A percentile compares a stretch with the other conserved stretches of the same genome.
Evolutionary conservation across 2,113 vertebrate species (phyloP).

Genomic region (Irena cyanogastra): DNA sequence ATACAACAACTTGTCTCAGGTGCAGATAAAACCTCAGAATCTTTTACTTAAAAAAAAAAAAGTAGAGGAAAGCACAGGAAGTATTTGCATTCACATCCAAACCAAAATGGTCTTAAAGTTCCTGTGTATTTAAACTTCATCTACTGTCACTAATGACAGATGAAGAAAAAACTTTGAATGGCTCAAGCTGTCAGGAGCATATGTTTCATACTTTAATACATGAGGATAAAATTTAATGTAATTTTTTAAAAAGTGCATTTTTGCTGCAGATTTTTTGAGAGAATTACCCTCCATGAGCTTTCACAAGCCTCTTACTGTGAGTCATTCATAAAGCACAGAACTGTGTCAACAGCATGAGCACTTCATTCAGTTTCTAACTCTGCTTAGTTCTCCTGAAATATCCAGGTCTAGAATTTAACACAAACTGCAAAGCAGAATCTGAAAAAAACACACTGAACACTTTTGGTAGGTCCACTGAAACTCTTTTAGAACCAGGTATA

Average conservation of each 20-base stretch:
- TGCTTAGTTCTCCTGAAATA: background rate
- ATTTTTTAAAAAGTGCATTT: background rate
- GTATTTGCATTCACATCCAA: background rate
- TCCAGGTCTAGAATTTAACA: background rate
- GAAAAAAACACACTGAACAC: background rate
- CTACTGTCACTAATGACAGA: background rate
- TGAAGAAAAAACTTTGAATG: background rate
- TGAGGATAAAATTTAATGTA: background rate
- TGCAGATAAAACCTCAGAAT: background rate
- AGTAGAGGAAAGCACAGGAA: background rate
- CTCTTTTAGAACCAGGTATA: background rate
- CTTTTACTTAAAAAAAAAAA: background rate
- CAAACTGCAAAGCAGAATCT: background rate
- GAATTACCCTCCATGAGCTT: background rate
- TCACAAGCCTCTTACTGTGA: background rate
- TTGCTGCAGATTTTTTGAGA: background rate
- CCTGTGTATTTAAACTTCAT: background rate
- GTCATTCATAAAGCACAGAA: background rate
- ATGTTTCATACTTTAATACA: background rate
- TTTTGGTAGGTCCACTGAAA: background rate
- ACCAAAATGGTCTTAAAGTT: background rate
- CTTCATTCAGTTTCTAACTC: background rate
- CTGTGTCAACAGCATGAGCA: background rate
- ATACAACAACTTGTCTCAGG: background rate
- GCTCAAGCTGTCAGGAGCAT: background rate